phyloP scores from a whole-genome alignment of 2,113 vertebrate species.

The Mohoua ochrocephala region DNA sequence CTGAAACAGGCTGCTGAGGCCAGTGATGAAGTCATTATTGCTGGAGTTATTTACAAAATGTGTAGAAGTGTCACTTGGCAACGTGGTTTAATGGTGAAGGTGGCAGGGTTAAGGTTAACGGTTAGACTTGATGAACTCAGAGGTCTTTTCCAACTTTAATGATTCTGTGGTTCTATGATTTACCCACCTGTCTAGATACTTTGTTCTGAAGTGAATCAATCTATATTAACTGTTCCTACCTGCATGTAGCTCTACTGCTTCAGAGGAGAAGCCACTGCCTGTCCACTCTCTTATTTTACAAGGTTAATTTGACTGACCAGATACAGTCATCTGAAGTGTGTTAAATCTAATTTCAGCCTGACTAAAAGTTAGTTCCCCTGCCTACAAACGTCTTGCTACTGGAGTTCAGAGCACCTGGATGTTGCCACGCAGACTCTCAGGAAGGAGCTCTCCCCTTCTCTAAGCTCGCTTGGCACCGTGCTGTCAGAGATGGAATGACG shows the following conservation, averaged over 20 bases:
- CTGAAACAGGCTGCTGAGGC: background rate
- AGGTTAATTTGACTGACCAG: background rate
- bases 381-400: fast-evolving
- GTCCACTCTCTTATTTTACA: background rate
- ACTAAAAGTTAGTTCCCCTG: background rate
- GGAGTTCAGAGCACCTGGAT: background rate
- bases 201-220: background rate
- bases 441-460: background rate
- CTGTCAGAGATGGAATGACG: background rate
- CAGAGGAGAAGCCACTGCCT: background rate
- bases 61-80: background rate
- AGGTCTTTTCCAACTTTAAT: background rate
- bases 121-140: background rate
- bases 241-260: background rate
- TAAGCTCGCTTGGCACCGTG: background rate
- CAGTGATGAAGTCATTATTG: background rate
- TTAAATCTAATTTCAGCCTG: background rate
- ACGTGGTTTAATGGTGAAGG: background rate
- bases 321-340: background rate
- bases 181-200: background rate
- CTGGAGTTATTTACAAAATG: background rate
- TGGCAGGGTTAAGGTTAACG: background rate
- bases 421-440: background rate
- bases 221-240: background rate
- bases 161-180: background rate